A percentile compares a stretch with the other conserved stretches of the same genome.
These are phyloP conservation scores for Belonocnema kinseyi DNA, from an alignment of 1,140 invertebrate genomes.

Conservation along the genomic window DNA sequence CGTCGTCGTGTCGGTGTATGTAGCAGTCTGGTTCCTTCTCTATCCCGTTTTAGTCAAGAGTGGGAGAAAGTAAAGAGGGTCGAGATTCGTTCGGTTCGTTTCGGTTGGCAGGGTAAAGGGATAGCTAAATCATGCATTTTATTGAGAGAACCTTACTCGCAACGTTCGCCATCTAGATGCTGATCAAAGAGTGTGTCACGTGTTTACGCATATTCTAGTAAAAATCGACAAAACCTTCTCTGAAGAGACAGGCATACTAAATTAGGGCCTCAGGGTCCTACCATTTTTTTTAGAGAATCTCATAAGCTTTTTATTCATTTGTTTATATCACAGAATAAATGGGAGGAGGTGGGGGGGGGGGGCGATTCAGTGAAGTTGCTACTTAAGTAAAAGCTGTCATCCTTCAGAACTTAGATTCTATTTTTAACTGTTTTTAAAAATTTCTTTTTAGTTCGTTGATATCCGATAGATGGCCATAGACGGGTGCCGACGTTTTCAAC, in stretches of 20 bases:
- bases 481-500: no score
- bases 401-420: no score
- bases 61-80: slow-evolving; percentile 57
- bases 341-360: no score
- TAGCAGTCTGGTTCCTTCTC: slow-evolving; percentile 57
- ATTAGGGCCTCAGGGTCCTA: no score
- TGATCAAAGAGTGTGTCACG: slow-evolving; percentile 21
- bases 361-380: no score
- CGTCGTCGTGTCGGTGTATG: slow-evolving; percentile 67
- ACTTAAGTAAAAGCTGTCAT: no score
- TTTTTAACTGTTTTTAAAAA: no score
- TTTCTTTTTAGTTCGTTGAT: no score
- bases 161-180: slow-evolving; percentile 44
- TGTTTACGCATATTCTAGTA: not conserved
- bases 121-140: slow-evolving; percentile 71
- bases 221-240: not conserved
- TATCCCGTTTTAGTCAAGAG: slow-evolving; percentile 39
- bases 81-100: slow-evolving; percentile 57
- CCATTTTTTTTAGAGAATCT: no score
- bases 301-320: no score
- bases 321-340: no score
- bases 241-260: slow-evolving; percentile 34
- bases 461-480: no score
- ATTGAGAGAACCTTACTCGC: slow-evolving; percentile 55
- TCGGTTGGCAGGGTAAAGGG: slow-evolving; percentile 59